Evolutionary conservation across 2,888 invertebrate genomes (phyloP).

Genomic region (Crematogaster levior): DNA sequence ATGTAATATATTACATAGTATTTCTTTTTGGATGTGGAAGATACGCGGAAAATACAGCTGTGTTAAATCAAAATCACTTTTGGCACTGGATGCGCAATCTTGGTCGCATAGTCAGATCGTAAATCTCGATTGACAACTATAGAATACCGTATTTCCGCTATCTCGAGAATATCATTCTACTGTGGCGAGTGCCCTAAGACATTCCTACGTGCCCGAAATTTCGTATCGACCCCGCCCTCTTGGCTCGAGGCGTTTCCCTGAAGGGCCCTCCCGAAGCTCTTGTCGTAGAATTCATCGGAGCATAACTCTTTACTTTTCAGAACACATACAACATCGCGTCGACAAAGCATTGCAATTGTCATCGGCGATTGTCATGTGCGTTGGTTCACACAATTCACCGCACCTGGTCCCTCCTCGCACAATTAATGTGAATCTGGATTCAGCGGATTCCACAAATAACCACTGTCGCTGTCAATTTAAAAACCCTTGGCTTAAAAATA

Average conservation of each 20-base stretch:
- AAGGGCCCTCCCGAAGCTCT: conserved; percentile 33
- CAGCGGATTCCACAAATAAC: conserved; percentile 9
- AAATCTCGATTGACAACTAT: conserved; percentile 27
- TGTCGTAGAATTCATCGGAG: conserved; percentile 66
- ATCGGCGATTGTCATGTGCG: conserved; percentile 65
- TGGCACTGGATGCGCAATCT: conserved; percentile 18
- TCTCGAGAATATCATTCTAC: conserved; percentile 44
- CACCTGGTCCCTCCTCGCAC: conserved; percentile 43
- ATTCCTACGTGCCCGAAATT: conserved; percentile 78
- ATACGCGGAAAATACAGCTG: not conserved
- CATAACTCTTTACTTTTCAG: conserved; percentile 76
- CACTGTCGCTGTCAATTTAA: not conserved
- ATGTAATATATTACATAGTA: not conserved
- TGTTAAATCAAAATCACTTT: conserved; percentile 34
- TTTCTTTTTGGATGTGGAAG: not conserved
- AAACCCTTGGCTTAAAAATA: not conserved
- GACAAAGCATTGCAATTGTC: conserved; percentile 59
- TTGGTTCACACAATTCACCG: conserved; percentile 59
- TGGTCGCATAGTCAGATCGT: not conserved
- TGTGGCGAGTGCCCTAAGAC: conserved; percentile 30
- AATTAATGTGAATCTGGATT: conserved; percentile 36
- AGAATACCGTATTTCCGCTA: conserved; percentile 55
- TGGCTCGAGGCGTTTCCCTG: conserved; percentile 35
- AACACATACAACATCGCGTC: conserved; percentile 59
- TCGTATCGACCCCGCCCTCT: conserved; percentile 58